These are phyloP conservation scores for Rhinolophus ferrumequinum DNA, from an alignment of 2,113 vertebrate genomes.

Conservation along the genomic window DNA sequence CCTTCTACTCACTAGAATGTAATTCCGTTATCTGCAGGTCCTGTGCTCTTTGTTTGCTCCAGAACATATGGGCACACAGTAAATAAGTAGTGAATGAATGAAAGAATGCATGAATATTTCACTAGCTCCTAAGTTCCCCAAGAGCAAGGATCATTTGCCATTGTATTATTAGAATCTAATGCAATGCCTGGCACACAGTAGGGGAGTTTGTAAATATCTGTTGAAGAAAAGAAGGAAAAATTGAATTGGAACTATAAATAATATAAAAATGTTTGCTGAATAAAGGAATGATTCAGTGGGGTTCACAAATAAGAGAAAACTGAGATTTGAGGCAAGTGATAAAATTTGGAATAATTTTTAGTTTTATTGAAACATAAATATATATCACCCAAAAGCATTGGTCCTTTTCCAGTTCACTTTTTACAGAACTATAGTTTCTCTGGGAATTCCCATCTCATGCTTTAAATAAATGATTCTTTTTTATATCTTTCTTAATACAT, in stretches of 20 bases:
- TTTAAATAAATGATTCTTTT: slow-evolving; percentile 49
- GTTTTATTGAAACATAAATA: slow-evolving; percentile 32
- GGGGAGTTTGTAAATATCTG: not conserved
- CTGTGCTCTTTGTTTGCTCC: not conserved
- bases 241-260: slow-evolving; percentile 19
- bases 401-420: slow-evolving; percentile 38
- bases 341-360: slow-evolving; percentile 44
- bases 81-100: slow-evolving; percentile 27
- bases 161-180: slow-evolving; percentile 8
- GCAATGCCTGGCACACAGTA: not conserved
- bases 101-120: slow-evolving; percentile 21
- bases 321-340: slow-evolving; percentile 37
- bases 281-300: not conserved
- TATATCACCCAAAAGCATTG: not conserved
- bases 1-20: not conserved
- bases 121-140: not conserved
- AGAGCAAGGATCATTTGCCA: not conserved
- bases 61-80: not conserved
- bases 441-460: not conserved
- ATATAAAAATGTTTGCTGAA: slow-evolving; percentile 26
- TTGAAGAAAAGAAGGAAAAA: slow-evolving; percentile 33
- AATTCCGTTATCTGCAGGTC: not conserved
- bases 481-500: slow-evolving; percentile 1
- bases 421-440: not conserved
- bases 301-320: slow-evolving; percentile 37